A percentile compares a stretch with the other conserved stretches of the same genome.
phyloP scores from a whole-genome alignment of 2,113 vertebrate species.

The Takifugu bimaculatus region DNA sequence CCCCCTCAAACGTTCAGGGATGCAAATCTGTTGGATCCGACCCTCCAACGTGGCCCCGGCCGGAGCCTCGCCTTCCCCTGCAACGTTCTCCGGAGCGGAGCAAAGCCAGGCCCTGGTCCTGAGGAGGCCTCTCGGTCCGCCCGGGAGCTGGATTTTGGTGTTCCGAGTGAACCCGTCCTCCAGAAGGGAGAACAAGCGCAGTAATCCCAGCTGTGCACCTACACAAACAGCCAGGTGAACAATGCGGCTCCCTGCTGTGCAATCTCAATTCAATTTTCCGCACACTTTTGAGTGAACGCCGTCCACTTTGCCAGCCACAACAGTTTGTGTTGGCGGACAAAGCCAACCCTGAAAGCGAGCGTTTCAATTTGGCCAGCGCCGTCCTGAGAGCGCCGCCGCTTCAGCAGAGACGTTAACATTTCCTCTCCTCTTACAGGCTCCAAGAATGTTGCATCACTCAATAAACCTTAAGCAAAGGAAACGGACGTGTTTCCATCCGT shows the following conservation, averaged over 20 bases:
- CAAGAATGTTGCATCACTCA: too few species aligned
- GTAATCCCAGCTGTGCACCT: conserved; percentile 14
- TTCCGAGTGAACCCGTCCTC: conserved; percentile 17
- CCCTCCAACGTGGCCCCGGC: not conserved
- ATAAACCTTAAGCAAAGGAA: too few species aligned
- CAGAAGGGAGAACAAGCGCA: conserved; percentile 11
- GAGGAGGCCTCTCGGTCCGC: not conserved
- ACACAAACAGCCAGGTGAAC: conserved; percentile 39
- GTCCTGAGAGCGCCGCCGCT: not conserved
- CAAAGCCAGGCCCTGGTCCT: not conserved
- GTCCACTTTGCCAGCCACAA: conserved; percentile 26
- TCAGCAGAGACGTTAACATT: conserved; percentile 8
- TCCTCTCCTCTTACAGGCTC: conserved; percentile 9
- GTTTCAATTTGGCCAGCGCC: conserved; percentile 6
- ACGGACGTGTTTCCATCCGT: too few species aligned
- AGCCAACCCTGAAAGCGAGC: not conserved
- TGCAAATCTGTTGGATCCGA: conserved; percentile 3
- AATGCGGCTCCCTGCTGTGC: conserved; percentile 52
- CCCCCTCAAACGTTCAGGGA: conserved; percentile 5
- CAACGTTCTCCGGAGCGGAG: not conserved
- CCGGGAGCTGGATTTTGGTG: not conserved
- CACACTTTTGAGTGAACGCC: conserved; percentile 21
- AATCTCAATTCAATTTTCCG: conserved; percentile 63
- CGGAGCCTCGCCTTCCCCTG: too few species aligned
- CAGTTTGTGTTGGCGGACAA: conserved; percentile 14